These are phyloP conservation scores for Pyralis farinalis DNA, from an alignment of 2,888 invertebrate species.

Conservation along the genomic window DNA sequence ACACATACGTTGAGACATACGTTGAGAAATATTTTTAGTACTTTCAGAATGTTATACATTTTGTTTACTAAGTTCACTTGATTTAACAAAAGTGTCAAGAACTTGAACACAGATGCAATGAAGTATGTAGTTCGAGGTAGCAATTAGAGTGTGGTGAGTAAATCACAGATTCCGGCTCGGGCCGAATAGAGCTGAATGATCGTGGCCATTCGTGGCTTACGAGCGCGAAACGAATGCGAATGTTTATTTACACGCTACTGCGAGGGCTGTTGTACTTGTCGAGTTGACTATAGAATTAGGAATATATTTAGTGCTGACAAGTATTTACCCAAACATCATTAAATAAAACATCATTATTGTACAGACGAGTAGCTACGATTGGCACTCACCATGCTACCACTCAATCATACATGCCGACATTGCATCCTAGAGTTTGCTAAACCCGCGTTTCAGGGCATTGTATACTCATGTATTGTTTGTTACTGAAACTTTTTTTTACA, in stretches of 20 bases:
- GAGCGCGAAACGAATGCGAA: slow-evolving; percentile 31
- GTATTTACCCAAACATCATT: too few species aligned
- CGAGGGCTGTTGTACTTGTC: slow-evolving; percentile 29
- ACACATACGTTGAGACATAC: slow-evolving; percentile 34
- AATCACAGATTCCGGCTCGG: slow-evolving; percentile 35
- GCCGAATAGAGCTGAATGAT: slow-evolving; percentile 33
- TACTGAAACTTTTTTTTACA: too few species aligned
- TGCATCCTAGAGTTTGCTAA: slow-evolving; percentile 25
- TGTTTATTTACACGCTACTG: slow-evolving; percentile 44
- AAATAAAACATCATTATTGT: too few species aligned
- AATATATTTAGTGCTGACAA: neutral
- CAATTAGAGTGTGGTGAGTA: slow-evolving; percentile 44
- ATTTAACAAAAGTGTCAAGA: neutral
- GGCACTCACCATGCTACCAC: slow-evolving; percentile 35
- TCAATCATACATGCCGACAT: slow-evolving; percentile 34
- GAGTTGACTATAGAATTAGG: slow-evolving; percentile 1
- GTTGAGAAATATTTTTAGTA: too few species aligned
- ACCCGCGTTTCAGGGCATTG: neutral
- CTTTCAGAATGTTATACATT: too few species aligned
- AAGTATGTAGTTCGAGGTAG: slow-evolving; percentile 18
- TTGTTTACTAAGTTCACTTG: neutral
- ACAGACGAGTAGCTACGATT: slow-evolving; percentile 22
- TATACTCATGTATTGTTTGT: neutral
- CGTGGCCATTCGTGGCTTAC: slow-evolving; percentile 20
- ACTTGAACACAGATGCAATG: neutral